Evolutionary conservation across 2,888 invertebrate species (phyloP), one percentile per base, ranked within the genome.

Genomic region (Meghimatium bilineatum): DNA sequence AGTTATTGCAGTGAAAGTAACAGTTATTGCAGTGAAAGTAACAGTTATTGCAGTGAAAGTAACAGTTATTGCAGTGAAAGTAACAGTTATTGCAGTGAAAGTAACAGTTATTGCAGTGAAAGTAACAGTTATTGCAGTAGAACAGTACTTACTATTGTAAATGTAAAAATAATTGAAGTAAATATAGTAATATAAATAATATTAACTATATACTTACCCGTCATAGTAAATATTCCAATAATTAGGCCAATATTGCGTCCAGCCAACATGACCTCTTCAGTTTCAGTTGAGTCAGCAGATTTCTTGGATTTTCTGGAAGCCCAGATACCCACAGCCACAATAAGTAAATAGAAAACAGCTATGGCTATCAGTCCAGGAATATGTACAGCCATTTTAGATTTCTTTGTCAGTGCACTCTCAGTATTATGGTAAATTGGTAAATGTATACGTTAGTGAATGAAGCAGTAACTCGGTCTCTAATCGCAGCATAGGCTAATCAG

Each of bases 181-280:
- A 8, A 8, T 44, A 12, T 44, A 12, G 12, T 44, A 12, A 12
- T 44, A 44, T 8, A 8, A 12, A 44, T 44, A 44, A 56, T 63
- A 23, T 0, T 63, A 2, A 6, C 20, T 36, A 6, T 36, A 17
- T 5, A 52, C 83, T 79, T 98, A 97, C 97, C 97, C 93, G 99
- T 99, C 99, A 99, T 99, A 52, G 99, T 99, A 93, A 99, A 99
- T 91, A 99, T 97, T 76, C 99, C 99, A 84, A 99, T 99, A 93
- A 99, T 96, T 80, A 99, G 95, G 12, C 99, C 94, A 80, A 99
- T 99, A 93, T 98, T 99, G 86, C 99, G 95, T 17, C 99, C 99
- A 0, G 99, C 99, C 93, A 99, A 94, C 99, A 99, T 99, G 85
- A 99, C 98, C 94, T 99, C 99, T 94, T 99, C 99, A 93, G 95